Conservation (phyloP, 2,888 invertebrate species). For the Petrolisthes cinctipes region DNA sequence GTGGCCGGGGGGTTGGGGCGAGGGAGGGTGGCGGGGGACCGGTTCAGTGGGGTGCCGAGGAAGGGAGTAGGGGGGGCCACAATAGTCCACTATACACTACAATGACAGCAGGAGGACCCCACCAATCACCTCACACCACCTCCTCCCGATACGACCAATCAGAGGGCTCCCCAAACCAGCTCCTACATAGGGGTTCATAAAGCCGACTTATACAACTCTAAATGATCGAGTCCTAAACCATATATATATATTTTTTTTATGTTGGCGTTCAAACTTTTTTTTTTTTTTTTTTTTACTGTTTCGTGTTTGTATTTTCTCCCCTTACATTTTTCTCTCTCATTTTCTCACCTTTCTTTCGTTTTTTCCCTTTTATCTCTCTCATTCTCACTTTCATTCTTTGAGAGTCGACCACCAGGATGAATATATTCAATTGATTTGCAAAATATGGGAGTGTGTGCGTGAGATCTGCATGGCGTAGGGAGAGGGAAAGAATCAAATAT, state of each 20-base stretch:
- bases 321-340: neutral
- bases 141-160: too few species aligned
- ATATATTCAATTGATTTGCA: slow-evolving; percentile 13
- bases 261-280: neutral
- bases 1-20: too few species aligned
- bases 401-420: neutral
- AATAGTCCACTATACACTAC: too few species aligned
- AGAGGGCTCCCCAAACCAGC: too few species aligned
- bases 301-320: neutral
- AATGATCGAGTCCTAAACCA: neutral
- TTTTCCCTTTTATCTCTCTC: neutral
- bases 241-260: neutral
- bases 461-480: neutral
- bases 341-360: neutral
- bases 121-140: too few species aligned
- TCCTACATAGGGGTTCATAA: neutral
- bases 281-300: neutral
- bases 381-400: slow-evolving; percentile 2
- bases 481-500: neutral
- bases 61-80: too few species aligned
- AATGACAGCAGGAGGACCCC: too few species aligned
- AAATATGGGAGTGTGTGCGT: neutral
- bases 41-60: too few species aligned
- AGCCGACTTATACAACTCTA: neutral
- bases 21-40: too few species aligned